phyloP scores from a whole-genome alignment of 2,113 vertebrate genomes.

The Syngnathus floridae region DNA sequence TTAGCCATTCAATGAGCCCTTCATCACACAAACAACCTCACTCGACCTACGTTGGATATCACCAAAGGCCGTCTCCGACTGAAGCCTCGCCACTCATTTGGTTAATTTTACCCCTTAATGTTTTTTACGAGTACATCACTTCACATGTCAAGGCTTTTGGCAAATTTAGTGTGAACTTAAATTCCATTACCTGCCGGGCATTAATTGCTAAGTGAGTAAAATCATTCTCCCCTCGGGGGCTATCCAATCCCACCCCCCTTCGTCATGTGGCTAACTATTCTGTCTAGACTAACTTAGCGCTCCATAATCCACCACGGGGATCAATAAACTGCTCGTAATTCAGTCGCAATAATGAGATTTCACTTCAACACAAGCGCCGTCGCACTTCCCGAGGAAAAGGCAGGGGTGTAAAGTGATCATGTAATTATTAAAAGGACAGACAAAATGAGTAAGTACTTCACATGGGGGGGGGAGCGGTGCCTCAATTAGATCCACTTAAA shows the following conservation, averaged over 20 bases:
- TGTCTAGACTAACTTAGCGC: slow-evolving; percentile 99
- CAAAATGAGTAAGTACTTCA: slow-evolving; percentile 92
- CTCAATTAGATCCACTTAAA: slow-evolving; percentile 76
- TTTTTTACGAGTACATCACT: slow-evolving; percentile 77
- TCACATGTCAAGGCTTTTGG: slow-evolving; percentile 95
- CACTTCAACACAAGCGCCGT: slow-evolving; percentile 95
- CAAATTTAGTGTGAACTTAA: slow-evolving; percentile 99
- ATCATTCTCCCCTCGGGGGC: slow-evolving; percentile 86
- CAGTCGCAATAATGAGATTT: slow-evolving; percentile 99
- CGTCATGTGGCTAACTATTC: slow-evolving; percentile 99
- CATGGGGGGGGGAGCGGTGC: slow-evolving; percentile 64
- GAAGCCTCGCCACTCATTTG: slow-evolving; percentile 85
- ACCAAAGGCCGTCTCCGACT: slow-evolving; percentile 66
- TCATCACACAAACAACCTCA: slow-evolving; percentile 70
- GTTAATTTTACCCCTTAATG: slow-evolving; percentile 84
- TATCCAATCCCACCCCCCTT: slow-evolving; percentile 88
- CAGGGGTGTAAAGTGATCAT: slow-evolving; percentile 96
- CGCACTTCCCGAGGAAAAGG: slow-evolving; percentile 84
- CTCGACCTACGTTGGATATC: slow-evolving; percentile 68
- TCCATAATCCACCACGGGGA: slow-evolving; percentile 99
- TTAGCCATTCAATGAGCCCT: slow-evolving; percentile 48
- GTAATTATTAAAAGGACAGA: slow-evolving; percentile 99
- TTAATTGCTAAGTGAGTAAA: slow-evolving; percentile 96
- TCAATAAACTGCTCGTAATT: slow-evolving; percentile 99
- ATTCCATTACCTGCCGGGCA: slow-evolving; percentile 99